Conservation (phyloP, 1,140 invertebrate genomes). For the Drosophila insularis region DNA sequence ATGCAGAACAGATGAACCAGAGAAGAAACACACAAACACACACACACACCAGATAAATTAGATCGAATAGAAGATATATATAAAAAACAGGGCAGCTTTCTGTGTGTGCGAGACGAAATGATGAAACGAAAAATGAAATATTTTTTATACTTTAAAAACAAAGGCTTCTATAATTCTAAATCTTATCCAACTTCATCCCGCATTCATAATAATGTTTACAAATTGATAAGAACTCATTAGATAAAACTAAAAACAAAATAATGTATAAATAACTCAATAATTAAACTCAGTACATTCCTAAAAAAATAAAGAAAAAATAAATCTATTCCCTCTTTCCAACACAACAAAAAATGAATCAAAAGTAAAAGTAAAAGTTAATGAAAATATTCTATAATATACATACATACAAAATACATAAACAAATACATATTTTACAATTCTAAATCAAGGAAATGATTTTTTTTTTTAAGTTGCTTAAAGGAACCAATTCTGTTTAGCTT, state of each 20-base stretch:
- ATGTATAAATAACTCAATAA: conserved; percentile 3
- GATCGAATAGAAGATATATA: conserved; percentile 17
- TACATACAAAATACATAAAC: conserved; percentile 29
- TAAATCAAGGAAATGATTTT: conserved; percentile 19
- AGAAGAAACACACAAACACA: conserved; percentile 6
- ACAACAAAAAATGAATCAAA: conserved; percentile 27
- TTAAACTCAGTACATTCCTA: conserved; percentile 62
- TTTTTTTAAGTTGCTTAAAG: conserved; percentile 43
- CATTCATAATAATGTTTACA: conserved; percentile 18
- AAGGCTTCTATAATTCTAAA: conserved; percentile 56
- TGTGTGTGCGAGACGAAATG: conserved; percentile 34
- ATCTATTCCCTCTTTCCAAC: conserved; percentile 42
- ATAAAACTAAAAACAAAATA: background rate
- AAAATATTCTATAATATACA: conserved; percentile 35
- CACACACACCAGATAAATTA: conserved; percentile 16
- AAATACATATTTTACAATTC: conserved; percentile 37
- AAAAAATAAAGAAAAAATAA: conserved; percentile 21
- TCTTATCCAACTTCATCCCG: background rate
- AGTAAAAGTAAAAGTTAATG: conserved; percentile 52
- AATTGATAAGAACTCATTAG: conserved; percentile 15
- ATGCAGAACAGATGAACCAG: background rate
- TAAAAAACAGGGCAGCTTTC: conserved; percentile 29
- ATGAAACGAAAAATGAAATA: conserved; percentile 60
- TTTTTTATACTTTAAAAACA: conserved; percentile 72
- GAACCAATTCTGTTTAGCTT: conserved; percentile 35